Evolutionary conservation across 2,888 invertebrate species (phyloP), one percentile per base, ranked within the genome.

Genomic region (Platycheirus rosarum): DNA sequence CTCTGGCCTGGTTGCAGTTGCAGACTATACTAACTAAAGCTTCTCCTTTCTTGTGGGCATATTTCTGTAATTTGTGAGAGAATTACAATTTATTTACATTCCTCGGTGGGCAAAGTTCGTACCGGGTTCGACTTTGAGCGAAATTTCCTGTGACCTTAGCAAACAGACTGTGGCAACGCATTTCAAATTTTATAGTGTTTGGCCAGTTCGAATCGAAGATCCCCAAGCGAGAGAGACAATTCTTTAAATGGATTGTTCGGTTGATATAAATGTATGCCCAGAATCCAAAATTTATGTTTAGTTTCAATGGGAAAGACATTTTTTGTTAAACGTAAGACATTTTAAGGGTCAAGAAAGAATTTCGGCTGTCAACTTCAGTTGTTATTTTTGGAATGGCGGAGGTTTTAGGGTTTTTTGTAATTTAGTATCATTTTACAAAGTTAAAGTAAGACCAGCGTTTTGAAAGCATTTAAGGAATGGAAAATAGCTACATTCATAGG

Each of bases 1-100:
- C 4, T 8, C 29, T 8, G 37, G 37, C 55, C 16, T 40, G 35
- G 40, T 14, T n/a, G n/a, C n/a, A n/a, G n/a, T n/a, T n/a, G n/a
- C 20, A 26, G 60, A 60, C 44, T 60, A 14, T 13, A n/a, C 49
- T 44, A 69, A 29, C 48, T 69, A n/a, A n/a, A n/a, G n/a, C 57
- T 53, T 69, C 46, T 51, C 32, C 13, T 32, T 40, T 65, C 35
- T 32, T 26, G 18, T 57, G 57, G n/a, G 65, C 53, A 60, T 66
- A 77, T 60, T 78, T 78, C 32, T 62, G 66, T 78, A 73, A 73
- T 78, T 78, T 78, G 66, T 60, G 73, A 66, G 51, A 37, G 73
- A 78, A 68, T 73, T 78, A 73, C 78, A 78, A 78, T 78, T 78
- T 78, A 78, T 78, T 78, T 68, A 78, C 78, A 73, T 78, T 78